Percentiles rank a stretch among this genome's conserved stretches.
Conservation (phyloP, 2,113 vertebrate genomes). For the Meles meles region DNA sequence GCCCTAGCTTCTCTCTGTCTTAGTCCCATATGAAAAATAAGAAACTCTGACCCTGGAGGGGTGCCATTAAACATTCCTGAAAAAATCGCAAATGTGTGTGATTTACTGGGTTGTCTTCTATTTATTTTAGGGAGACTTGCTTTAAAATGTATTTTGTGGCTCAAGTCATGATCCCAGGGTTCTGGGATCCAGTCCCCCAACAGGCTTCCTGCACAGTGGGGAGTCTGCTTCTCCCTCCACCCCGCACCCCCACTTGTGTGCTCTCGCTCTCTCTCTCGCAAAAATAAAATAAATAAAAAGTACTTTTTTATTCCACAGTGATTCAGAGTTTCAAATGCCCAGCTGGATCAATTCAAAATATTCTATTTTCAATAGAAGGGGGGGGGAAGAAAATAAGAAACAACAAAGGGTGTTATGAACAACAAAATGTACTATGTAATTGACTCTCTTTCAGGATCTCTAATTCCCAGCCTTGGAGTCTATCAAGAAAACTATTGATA, state of each 20-base stretch:
- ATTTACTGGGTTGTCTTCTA: not conserved
- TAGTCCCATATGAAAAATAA: not conserved
- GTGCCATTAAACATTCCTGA: not conserved
- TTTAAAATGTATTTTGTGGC: not conserved
- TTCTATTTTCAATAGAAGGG: not conserved
- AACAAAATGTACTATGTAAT: not conserved
- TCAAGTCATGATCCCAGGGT: not conserved
- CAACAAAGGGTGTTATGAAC: not conserved
- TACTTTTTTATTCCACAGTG: not conserved
- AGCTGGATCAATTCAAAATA: not conserved
- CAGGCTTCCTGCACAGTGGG: not conserved
- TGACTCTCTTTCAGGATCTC: not conserved
- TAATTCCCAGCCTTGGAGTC: not conserved
- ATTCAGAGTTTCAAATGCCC: not conserved
- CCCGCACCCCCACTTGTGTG: not conserved
- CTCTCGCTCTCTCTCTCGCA: not conserved
- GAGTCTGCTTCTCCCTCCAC: not conserved
- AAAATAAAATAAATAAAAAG: not conserved
- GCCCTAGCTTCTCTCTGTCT: not conserved
- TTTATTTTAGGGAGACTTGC: not conserved
- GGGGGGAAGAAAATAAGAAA: not conserved
- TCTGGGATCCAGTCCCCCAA: not conserved
- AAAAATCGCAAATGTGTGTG: not conserved
- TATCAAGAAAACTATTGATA: not conserved
- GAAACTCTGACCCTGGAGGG: not conserved